A percentile compares a stretch with the other conserved stretches of the same genome.
Evolutionary conservation across 30 jellyfish, hydroid and myxozoan species (phyloP).

Genomic region (Aurelia sp.): DNA sequence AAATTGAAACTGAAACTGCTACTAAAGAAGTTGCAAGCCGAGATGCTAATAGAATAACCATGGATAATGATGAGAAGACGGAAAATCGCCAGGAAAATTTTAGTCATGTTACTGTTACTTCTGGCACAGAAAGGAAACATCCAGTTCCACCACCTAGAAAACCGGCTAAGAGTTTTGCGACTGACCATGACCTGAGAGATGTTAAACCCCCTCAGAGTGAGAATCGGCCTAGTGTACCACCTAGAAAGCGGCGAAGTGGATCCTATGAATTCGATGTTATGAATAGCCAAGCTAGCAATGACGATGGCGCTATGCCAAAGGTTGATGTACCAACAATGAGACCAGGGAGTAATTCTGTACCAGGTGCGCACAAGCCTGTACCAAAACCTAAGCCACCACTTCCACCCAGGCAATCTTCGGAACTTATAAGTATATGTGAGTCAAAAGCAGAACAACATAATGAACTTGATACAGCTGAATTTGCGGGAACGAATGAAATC

Average conservation of each 20-base stretch:
- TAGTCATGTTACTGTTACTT: background rate
- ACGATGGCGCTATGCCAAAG: background rate
- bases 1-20: background rate
- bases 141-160: conserved; percentile 29
- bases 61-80: background rate
- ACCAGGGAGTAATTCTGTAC: conserved; percentile 2
- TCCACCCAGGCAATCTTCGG: conserved; percentile 63
- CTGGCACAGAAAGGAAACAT: background rate
- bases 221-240: conserved; percentile 25
- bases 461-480: background rate
- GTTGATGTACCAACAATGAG: background rate
- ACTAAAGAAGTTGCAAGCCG: background rate
- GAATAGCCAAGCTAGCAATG: background rate
- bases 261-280: background rate
- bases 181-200: background rate
- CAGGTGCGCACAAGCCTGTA: conserved; percentile 35
- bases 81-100: background rate
- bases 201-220: background rate
- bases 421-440: background rate
- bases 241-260: conserved; percentile 1
- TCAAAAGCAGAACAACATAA: background rate
- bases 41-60: background rate
- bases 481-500: background rate
- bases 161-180: background rate
- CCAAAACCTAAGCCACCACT: conserved; percentile 58